Base-by-base conservation (phyloP, 2,888 invertebrate species). In the Synanthedon myopaeformis region DNA sequence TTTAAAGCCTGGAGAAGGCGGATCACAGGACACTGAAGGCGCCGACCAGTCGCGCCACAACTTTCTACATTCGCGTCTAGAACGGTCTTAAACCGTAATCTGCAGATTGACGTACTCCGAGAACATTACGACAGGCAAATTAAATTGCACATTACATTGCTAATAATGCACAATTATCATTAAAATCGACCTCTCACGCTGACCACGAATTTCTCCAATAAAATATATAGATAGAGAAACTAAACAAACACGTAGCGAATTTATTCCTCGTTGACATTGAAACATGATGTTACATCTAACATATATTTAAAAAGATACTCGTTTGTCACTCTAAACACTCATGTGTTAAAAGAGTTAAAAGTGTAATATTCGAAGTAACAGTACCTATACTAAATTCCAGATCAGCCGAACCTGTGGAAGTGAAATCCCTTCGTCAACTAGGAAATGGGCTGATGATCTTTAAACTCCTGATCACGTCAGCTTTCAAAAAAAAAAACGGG, bases 1-100 rank as follows among this genome's bases (percentile, higher is more conserved):
- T 73, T 82, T 80, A 79, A 78, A 72, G 71, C 72, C 72, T 72
- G 70, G 78, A 78, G 82, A 84, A 83, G 80, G 81, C 84, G 80
- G 76, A 75, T 82, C 79, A 81, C 86, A 85, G 87, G 87, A 87
- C 83, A 76, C 68, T 65, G 70, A 74, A 74, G 87, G 87, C 87
- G 87, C 87, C 87, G 73, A 64, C 59, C 67, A 78, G 87, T 84
- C 86, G 86, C 86, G 86, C 76, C 86, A 68, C 85, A 83, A 86
- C 87, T 87, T 87, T 87, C 87, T 87, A 87, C 87, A 74, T 70
- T 76, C 71, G 76, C 78, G 83, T 86, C 84, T 86, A 86, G 81
- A 87, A 73, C 82, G 74, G 74, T 82, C 76, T 82, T 84, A 83
- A 82, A 82, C 85, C 70, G 84, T 84, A 86, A 86, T 86, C 85